These are phyloP conservation scores for Theretra japonica DNA, from an alignment of 2,888 invertebrate genomes.

Conservation along the genomic window DNA sequence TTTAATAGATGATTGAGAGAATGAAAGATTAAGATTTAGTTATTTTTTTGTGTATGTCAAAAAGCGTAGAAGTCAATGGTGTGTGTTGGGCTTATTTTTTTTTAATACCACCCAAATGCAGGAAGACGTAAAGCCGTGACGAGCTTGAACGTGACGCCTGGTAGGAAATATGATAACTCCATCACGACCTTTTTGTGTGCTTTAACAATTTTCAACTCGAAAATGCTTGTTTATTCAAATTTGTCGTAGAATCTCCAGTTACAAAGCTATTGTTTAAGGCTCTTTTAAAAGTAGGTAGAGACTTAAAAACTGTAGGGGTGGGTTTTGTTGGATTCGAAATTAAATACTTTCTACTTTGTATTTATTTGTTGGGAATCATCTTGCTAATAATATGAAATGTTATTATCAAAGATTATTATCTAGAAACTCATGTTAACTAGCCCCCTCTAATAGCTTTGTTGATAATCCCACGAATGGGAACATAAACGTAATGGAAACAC, in stretches of 20 bases:
- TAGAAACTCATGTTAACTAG: not conserved
- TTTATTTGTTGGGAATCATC: too few relatives aligned
- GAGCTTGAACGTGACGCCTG: not conserved
- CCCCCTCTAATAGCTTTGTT: too few relatives aligned
- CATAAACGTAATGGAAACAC: too few relatives aligned
- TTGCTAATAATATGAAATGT: not conserved
- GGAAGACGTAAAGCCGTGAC: constrained; percentile 3
- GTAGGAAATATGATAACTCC: constrained; percentile 3
- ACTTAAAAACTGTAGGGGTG: not conserved
- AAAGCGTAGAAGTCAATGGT: too few relatives aligned
- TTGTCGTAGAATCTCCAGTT: not conserved
- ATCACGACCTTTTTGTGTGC: not conserved
- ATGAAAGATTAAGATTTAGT: too few relatives aligned
- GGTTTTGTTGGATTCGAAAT: not conserved
- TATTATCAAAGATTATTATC: not conserved
- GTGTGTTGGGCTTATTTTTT: too few relatives aligned
- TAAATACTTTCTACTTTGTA: too few relatives aligned
- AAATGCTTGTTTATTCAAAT: constrained; percentile 6
- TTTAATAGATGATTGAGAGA: too few relatives aligned
- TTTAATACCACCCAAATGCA: not conserved
- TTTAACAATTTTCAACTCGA: not conserved
- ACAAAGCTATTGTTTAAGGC: not conserved
- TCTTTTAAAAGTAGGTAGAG: too few relatives aligned
- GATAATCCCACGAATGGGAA: too few relatives aligned
- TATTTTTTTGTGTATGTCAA: too few relatives aligned